Percentiles rank a stretch among this genome's conserved stretches.
phyloP scores from a whole-genome alignment of 2,797 vertebrate species.

The Xenops minutus region DNA sequence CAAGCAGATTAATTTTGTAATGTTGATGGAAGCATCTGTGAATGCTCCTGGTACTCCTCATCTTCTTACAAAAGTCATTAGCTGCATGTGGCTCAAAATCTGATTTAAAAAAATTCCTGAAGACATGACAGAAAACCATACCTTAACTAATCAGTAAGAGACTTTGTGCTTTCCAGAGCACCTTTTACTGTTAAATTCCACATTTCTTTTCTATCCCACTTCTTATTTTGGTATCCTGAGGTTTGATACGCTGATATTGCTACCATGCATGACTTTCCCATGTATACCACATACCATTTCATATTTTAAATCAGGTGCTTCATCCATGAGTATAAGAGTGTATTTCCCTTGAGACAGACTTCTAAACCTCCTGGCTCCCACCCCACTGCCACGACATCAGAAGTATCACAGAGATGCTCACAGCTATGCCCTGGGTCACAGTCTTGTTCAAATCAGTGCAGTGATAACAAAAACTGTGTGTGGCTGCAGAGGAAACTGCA shows the following conservation, averaged over 20 bases:
- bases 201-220: not conserved
- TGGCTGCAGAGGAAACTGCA: not conserved
- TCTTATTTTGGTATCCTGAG: fast-evolving
- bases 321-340: not conserved
- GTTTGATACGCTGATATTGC: not conserved
- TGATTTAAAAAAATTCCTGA: not conserved
- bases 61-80: not conserved
- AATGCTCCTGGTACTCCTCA: fast-evolving
- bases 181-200: not conserved
- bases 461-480: not conserved
- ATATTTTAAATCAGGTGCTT: not conserved
- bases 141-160: not conserved
- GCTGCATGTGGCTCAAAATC: not conserved
- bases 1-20: not conserved
- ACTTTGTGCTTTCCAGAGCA: not conserved
- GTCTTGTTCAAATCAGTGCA: not conserved
- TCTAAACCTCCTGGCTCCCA: not conserved
- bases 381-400: not conserved
- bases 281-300: not conserved
- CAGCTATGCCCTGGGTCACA: not conserved
- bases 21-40: not conserved
- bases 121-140: not conserved
- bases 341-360: not conserved
- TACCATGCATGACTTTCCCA: fast-evolving
- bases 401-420: not conserved